A percentile compares a stretch with the other conserved stretches of the same genome.
These are phyloP conservation scores for Syncerus caffer DNA, from an alignment of 2,797 vertebrate genomes.

Conservation along the genomic window DNA sequence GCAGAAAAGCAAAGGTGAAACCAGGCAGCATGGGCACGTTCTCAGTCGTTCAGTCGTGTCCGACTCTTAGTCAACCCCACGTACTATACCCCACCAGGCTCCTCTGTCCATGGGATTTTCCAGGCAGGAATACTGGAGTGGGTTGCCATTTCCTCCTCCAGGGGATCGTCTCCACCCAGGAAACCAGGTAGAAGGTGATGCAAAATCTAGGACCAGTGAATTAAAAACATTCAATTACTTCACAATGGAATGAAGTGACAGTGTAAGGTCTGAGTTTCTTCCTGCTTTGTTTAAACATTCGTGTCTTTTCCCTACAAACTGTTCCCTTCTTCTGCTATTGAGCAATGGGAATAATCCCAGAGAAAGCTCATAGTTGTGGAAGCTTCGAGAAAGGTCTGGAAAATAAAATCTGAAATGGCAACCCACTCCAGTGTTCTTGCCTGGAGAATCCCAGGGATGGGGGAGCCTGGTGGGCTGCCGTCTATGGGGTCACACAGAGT, in stretches of 20 bases:
- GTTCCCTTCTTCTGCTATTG: background rate
- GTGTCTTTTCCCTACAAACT: background rate
- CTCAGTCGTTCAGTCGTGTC: background rate
- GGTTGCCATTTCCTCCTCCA: background rate
- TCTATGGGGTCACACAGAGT: too few species aligned
- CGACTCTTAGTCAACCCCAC: background rate
- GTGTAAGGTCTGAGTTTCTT: background rate
- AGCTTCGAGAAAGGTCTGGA: background rate
- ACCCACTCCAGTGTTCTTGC: too few species aligned
- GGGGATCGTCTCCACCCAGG: background rate
- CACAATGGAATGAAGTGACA: background rate
- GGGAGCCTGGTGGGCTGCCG: too few species aligned
- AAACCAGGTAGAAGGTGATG: background rate
- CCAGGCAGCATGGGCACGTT: fast-evolving
- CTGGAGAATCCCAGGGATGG: too few species aligned
- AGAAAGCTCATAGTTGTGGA: background rate
- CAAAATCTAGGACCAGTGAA: background rate
- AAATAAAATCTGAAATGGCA: background rate
- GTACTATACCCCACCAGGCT: background rate
- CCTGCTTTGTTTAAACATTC: background rate
- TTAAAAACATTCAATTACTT: background rate
- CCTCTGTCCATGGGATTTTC: background rate
- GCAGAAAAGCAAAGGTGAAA: background rate
- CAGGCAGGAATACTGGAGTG: background rate
- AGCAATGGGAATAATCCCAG: background rate